A percentile compares a stretch with the other conserved stretches of the same genome.
Conservation (phyloP, 2,888 invertebrate genomes). For the Darwinula stevensoni region DNA sequence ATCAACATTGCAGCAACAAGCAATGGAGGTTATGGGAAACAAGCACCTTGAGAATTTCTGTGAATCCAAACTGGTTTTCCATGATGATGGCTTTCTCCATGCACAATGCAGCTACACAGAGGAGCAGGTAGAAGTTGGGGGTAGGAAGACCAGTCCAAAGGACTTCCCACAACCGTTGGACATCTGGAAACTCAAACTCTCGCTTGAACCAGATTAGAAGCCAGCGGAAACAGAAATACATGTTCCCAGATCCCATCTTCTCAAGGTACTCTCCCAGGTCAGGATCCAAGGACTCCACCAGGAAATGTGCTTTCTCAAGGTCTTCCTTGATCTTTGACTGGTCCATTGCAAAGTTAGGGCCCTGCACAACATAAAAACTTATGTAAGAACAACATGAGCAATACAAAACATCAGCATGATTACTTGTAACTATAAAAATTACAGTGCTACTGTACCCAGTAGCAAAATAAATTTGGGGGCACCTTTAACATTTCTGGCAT, state of each 20-base stretch:
- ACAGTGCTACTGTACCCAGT: not conserved
- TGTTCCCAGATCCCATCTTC: constrained; percentile 63
- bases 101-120: constrained; percentile 74
- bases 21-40: no score
- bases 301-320: constrained; percentile 45
- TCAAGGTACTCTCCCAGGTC: constrained; percentile 56
- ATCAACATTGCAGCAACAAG: no score
- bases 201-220: constrained; percentile 80
- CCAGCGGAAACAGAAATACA: constrained; percentile 99
- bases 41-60: constrained; percentile 67
- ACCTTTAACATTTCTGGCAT: no score
- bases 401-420: constrained; percentile 6
- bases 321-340: constrained; percentile 89
- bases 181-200: constrained; percentile 59
- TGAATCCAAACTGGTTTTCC: constrained; percentile 70
- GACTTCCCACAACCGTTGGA: constrained; percentile 80
- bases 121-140: constrained; percentile 72
- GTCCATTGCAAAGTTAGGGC: constrained; percentile 80
- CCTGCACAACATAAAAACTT: constrained; percentile 20
- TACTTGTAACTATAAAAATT: constrained; percentile 5
- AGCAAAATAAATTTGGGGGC: no score
- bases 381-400: constrained; percentile 6
- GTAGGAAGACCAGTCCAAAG: constrained; percentile 32
- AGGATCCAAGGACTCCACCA: constrained; percentile 53
- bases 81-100: constrained; percentile 62